Percentiles rank a stretch among this genome's conserved stretches.
Evolutionary conservation across 2,113 vertebrate species (phyloP).

Genomic region (Platysteira castanea): DNA sequence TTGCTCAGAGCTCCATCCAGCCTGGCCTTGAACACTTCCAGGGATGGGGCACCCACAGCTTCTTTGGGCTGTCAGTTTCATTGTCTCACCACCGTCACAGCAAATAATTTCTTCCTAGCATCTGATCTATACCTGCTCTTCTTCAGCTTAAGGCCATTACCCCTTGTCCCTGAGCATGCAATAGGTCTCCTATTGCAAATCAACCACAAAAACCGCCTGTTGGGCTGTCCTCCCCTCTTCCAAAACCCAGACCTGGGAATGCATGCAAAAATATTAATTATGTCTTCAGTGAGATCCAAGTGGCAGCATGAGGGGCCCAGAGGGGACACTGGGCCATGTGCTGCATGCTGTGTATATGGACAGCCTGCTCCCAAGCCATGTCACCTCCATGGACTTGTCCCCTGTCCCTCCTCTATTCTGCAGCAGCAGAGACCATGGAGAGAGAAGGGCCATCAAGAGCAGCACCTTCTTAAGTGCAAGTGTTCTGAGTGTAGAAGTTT

Average conservation of each 20-base stretch:
- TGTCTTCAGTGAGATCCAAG: background rate
- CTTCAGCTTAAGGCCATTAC: background rate
- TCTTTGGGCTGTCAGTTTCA: background rate
- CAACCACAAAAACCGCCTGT: background rate
- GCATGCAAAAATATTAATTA: background rate
- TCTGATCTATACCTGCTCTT: background rate
- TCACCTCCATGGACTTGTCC: accelerated
- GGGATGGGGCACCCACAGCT: background rate
- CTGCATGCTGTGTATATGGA: background rate
- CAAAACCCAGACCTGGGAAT: background rate
- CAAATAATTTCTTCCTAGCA: background rate
- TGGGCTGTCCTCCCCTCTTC: background rate
- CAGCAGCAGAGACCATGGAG: background rate
- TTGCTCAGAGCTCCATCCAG: background rate
- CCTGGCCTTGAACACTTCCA: background rate
- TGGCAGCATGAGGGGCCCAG: background rate
- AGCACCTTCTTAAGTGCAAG: background rate
- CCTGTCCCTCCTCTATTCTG: background rate
- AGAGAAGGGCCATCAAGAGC: background rate
- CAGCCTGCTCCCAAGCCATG: background rate
- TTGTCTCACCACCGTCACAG: background rate
- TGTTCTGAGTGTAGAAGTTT: background rate
- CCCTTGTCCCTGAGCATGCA: background rate
- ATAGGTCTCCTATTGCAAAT: too few species aligned
- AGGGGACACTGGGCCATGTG: background rate